These are phyloP conservation scores for Melanargia galathea DNA, from an alignment of 2,888 invertebrate genomes.

Conservation along the genomic window DNA sequence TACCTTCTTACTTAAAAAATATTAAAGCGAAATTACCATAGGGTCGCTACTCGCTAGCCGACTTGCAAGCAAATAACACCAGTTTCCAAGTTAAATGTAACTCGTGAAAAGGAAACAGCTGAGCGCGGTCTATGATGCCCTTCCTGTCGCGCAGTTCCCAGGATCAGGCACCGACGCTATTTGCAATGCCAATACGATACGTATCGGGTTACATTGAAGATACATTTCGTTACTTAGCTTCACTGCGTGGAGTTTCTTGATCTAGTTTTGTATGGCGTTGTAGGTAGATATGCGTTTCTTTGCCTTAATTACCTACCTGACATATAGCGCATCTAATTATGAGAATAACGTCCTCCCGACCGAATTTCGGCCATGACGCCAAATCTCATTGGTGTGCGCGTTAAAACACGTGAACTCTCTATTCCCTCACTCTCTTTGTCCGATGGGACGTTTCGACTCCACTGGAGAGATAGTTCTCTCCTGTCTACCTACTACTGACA, in stretches of 20 bases:
- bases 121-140: conserved; percentile 24
- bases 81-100: conserved; percentile 13
- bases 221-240: background rate
- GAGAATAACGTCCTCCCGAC: too few species aligned
- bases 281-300: too few species aligned
- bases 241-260: background rate
- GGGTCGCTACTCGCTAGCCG: background rate
- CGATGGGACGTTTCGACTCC: too few species aligned
- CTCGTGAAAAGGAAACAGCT: conserved; percentile 30
- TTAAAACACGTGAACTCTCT: too few species aligned
- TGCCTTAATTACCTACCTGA: too few species aligned
- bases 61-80: conserved; percentile 6
- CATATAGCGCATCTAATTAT: too few species aligned
- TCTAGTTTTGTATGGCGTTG: too few species aligned
- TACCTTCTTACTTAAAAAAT: background rate
- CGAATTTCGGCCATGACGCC: too few species aligned
- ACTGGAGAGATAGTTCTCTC: too few species aligned
- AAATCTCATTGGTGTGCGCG: too few species aligned
- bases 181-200: conserved; percentile 20
- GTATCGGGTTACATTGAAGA: conserved; percentile 19
- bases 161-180: conserved; percentile 17
- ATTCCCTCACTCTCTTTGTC: too few species aligned
- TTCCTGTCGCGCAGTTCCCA: conserved; percentile 23
- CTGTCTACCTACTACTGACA: too few species aligned
- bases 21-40: background rate